Base-by-base conservation (phyloP, 2,113 vertebrate genomes). In the Rana temporaria region DNA sequence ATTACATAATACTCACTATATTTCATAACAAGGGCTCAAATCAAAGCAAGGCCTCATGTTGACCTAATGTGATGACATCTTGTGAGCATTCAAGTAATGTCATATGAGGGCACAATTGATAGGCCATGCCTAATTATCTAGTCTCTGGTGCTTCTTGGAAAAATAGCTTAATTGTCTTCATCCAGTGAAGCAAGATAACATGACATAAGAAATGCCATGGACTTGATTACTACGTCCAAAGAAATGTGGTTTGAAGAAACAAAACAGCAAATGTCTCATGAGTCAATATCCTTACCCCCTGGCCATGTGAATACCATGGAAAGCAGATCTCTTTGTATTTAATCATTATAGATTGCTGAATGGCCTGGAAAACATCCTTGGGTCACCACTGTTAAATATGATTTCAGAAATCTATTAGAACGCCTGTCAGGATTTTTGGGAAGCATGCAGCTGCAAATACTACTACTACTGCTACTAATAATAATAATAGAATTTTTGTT, bases 11-110 rank as follows among this genome's bases (percentile, higher is more conserved):
- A 20, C 24, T 22, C n/a, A 3, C 20, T 62, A 3, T 63, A 24
- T 15, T 24, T 63, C 42, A 14, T 24, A 63, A 63, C 24, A 24
- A 26, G 22, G 42, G 7, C 22, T 53, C 14, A 20, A 69, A 48
- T 52, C 14, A 53, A 22, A 53, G 22, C 2, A 5, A 71, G 68
- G 7, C 48, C 22, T 70, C 12, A 53, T 17, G 52, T 70, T 70
- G 67, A 70, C 67, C 67, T 24, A 55, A 22, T 24, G 16, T 22
- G 20, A 20, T 48, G 38, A 69, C n/a, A 69, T 69, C 48, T 71
- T 26, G 20, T 53, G 48, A 8, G 12, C 67, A 24, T 70, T 53
- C 42, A 70, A 70, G 42, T 15, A 24, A 15, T 70, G 30, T 53
- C 11, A 70, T 7, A 52, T 52, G 16, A 53, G 67, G 42, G 38